phyloP scores from a whole-genome alignment of 2,888 invertebrate species.

The Hirtodrosophila duncani region DNA sequence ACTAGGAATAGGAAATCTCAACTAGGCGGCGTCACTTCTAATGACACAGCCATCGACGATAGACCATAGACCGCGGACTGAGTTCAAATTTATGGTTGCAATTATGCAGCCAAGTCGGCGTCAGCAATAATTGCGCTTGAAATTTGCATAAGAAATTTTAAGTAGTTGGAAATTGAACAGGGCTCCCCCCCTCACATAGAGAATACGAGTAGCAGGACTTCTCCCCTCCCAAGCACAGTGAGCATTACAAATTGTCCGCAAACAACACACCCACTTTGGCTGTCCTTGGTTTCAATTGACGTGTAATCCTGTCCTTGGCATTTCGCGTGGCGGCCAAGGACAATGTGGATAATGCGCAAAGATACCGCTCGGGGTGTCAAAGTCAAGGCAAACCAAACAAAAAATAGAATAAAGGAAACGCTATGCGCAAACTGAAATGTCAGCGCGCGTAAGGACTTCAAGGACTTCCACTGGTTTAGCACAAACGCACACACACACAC shows the following conservation, averaged over 20 bases:
- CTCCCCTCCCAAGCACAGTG: neutral
- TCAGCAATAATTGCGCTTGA: conserved; percentile 58
- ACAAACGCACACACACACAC: too few species aligned
- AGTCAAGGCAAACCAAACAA: conserved; percentile 62
- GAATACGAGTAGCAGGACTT: conserved; percentile 12
- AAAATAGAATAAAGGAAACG: too few species aligned
- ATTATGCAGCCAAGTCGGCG: conserved; percentile 59
- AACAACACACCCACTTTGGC: conserved; percentile 46
- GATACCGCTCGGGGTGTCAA: conserved; percentile 40
- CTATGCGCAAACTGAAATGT: too few species aligned
- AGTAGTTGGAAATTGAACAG: conserved; percentile 63
- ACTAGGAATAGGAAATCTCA: conserved; percentile 24
- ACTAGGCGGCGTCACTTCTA: conserved; percentile 54
- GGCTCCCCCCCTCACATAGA: too few species aligned
- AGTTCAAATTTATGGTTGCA: conserved; percentile 66
- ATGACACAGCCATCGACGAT: conserved; percentile 54
- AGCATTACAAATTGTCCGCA: conserved; percentile 13
- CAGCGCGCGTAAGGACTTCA: conserved; percentile 48
- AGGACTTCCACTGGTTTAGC: conserved; percentile 50
- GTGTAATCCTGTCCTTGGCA: conserved; percentile 65
- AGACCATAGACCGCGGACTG: conserved; percentile 35
- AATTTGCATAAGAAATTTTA: conserved; percentile 71
- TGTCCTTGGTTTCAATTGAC: conserved; percentile 38
- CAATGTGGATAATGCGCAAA: conserved; percentile 34
- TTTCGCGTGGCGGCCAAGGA: conserved; percentile 54